These are phyloP conservation scores for Meteorus cinctellus DNA, from an alignment of 2,888 invertebrate species.

Conservation along the genomic window DNA sequence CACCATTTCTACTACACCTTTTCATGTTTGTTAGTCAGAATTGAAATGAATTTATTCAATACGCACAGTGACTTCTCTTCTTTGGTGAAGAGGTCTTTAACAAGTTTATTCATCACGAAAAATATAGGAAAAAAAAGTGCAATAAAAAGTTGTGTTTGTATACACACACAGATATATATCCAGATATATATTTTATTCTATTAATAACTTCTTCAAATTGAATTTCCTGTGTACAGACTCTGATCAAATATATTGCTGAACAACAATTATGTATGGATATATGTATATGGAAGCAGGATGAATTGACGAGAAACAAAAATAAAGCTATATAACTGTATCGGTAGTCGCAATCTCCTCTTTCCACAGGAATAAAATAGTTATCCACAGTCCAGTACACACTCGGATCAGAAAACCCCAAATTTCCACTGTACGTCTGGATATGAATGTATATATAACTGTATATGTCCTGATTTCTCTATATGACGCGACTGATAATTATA, in stretches of 20 bases:
- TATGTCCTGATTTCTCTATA: constrained; percentile 36
- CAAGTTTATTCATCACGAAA: no score
- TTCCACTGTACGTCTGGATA: constrained; percentile 18
- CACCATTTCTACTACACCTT: no score
- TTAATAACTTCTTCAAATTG: background rate
- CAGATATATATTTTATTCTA: no score
- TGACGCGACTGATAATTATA: constrained; percentile 1
- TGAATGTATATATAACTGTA: background rate
- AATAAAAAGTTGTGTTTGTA: no score
- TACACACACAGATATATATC: no score
- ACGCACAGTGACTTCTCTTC: no score
- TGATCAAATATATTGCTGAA: background rate
- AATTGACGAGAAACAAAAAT: background rate
- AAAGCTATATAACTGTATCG: background rate
- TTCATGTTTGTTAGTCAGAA: no score
- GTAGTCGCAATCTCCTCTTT: background rate
- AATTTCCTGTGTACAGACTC: background rate
- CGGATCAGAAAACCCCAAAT: constrained; percentile 40
- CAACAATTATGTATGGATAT: no score
- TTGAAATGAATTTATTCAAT: no score
- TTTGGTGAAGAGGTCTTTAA: no score
- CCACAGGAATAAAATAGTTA: constrained; percentile 21
- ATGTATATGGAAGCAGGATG: no score
- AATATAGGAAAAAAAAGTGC: no score
- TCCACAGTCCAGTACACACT: constrained; percentile 25